Conservation (phyloP, 1,140 invertebrate species). For the Drosophila kikkawai region DNA sequence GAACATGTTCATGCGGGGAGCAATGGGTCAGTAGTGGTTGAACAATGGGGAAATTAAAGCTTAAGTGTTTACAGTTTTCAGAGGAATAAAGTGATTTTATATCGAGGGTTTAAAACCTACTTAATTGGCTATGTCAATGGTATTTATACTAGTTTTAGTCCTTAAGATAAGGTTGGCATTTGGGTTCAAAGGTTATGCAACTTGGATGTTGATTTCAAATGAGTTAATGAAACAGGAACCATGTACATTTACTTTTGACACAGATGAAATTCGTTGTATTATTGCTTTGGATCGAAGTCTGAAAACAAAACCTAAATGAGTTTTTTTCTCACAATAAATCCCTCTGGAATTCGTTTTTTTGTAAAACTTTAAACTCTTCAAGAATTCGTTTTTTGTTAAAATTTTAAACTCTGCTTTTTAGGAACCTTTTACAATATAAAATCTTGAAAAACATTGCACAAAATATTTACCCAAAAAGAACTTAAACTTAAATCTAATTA, state of each 20-base stretch:
- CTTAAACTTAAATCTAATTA: conserved; percentile 13
- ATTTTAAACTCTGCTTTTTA: neutral
- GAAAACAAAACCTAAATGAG: neutral
- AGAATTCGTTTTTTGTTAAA: neutral
- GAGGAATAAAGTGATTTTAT: conserved; percentile 49
- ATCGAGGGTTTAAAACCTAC: conserved; percentile 19
- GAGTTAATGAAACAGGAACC: neutral
- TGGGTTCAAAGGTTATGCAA: conserved; percentile 20
- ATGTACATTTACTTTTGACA: too few relatives aligned
- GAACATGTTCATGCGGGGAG: conserved; percentile 81
- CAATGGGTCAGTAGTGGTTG: conserved; percentile 63
- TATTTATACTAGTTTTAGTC: neutral
- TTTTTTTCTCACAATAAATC: neutral
- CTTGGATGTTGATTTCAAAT: neutral
- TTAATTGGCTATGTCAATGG: conserved; percentile 33
- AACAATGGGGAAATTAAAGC: conserved; percentile 12
- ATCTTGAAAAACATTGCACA: conserved; percentile 2
- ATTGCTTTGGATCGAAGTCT: neutral
- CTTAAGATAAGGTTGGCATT: neutral
- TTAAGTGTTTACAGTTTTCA: conserved; percentile 61
- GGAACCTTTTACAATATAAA: neutral
- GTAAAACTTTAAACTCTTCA: neutral
- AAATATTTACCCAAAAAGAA: conserved; percentile 6
- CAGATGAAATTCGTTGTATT: neutral
- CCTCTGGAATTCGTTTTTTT: neutral